Evolutionary conservation across 2,113 vertebrate species (phyloP).

Genomic region (Pycnonotus jocosus): DNA sequence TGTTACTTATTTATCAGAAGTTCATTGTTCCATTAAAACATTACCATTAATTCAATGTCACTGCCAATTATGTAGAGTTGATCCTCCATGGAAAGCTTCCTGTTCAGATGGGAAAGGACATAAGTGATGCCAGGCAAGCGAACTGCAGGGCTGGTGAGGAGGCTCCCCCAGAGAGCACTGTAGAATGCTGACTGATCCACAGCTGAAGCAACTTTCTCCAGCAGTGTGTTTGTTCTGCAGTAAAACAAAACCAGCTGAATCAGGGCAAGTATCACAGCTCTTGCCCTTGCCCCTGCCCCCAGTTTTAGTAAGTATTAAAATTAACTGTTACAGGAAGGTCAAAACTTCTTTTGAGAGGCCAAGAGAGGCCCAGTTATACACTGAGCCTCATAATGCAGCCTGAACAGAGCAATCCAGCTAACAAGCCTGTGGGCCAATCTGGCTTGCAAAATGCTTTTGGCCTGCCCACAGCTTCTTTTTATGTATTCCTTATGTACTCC

Average conservation of each 20-base stretch:
- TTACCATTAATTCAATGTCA: slow-evolving; percentile 97
- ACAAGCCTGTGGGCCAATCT: background rate
- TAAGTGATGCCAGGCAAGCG: slow-evolving; percentile 93
- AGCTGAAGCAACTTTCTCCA: slow-evolving; percentile 93
- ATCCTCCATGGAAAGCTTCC: slow-evolving; percentile 98
- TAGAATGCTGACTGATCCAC: slow-evolving; percentile 97
- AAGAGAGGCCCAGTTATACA: background rate
- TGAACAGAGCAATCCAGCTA: background rate
- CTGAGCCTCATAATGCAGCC: background rate
- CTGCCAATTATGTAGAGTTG: slow-evolving; percentile 97
- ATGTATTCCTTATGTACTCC: background rate
- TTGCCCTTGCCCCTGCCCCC: background rate
- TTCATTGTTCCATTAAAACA: background rate
- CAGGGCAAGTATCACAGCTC: background rate
- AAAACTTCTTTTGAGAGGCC: background rate
- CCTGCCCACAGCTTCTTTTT: background rate
- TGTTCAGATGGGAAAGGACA: slow-evolving; percentile 93
- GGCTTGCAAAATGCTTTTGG: background rate
- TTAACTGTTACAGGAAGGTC: background rate
- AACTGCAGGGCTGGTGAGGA: slow-evolving; percentile 94
- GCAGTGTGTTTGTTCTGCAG: slow-evolving; percentile 86
- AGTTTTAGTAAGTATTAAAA: background rate
- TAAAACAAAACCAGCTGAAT: background rate
- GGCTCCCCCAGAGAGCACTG: slow-evolving; percentile 97
- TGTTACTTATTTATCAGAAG: background rate